A percentile compares a stretch with the other conserved stretches of the same genome.
phyloP scores from a whole-genome alignment of 2,888 invertebrate genomes.

The Cephus rjabovi region DNA sequence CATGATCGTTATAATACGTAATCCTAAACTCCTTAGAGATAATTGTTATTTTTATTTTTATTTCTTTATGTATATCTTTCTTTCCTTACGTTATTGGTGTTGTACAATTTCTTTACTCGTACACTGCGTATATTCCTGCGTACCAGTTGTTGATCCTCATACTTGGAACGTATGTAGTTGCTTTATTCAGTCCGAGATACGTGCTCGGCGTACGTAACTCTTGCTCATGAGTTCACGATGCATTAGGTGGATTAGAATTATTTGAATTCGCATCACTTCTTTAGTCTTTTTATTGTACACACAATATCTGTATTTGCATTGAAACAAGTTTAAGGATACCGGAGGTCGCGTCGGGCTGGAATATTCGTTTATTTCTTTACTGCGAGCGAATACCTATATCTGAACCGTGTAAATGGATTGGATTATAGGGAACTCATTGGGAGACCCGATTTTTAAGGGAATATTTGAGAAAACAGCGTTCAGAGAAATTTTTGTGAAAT shows the following conservation, averaged over 20 bases:
- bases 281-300: neutral
- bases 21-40: neutral
- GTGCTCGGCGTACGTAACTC: neutral
- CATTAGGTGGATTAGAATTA: neutral
- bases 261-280: neutral
- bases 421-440: neutral
- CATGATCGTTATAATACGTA: conserved; percentile 51
- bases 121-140: neutral
- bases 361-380: no score
- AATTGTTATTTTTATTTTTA: neutral
- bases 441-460: neutral
- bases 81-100: neutral
- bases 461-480: neutral
- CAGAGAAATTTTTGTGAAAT: neutral
- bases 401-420: no score
- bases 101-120: neutral
- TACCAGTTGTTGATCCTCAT: neutral
- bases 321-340: neutral
- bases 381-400: no score
- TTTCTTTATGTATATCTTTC: neutral
- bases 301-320: neutral
- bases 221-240: neutral
- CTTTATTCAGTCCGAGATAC: neutral
- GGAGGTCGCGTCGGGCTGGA: neutral
- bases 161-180: neutral